Percentiles rank a stretch among this genome's conserved stretches.
These are phyloP conservation scores for Enchytraeus crypticus DNA, from an alignment of 2,888 invertebrate species.

Conservation along the genomic window DNA sequence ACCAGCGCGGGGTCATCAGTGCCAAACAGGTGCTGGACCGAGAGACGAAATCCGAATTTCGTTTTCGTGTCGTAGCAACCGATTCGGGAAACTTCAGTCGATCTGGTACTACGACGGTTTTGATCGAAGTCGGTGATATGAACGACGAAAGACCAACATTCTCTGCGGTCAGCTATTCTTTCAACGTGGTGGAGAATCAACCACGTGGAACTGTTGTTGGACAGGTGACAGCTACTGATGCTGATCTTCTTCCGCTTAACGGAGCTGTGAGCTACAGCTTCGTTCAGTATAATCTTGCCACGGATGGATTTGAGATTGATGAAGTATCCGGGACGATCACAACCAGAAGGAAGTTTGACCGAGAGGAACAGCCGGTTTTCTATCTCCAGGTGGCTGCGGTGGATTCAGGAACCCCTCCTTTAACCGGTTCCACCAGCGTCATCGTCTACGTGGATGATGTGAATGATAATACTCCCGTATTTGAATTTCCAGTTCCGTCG, in stretches of 20 bases:
- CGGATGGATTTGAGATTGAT: conserved; percentile 15
- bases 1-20: neutral
- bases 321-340: conserved; percentile 13
- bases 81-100: neutral
- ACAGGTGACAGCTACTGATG: conserved; percentile 16
- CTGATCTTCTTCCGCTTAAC: conserved; percentile 16
- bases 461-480: conserved; percentile 22
- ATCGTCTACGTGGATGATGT: conserved; percentile 21
- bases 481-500: conserved; percentile 14
- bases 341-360: conserved; percentile 14
- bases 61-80: neutral
- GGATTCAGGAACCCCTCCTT: neutral
- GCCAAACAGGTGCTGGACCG: neutral
- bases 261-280: conserved; percentile 15
- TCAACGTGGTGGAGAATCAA: conserved; percentile 39
- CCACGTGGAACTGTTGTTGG: conserved; percentile 31
- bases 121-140: conserved; percentile 15
- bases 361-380: conserved; percentile 19
- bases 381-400: conserved; percentile 15
- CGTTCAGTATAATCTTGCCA: conserved; percentile 54
- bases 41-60: neutral
- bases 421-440: conserved; percentile 14
- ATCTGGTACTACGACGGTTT: neutral
- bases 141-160: conserved; percentile 24
- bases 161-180: conserved; percentile 11